Evolutionary conservation across 1,140 invertebrate genomes (phyloP), one percentile per base, ranked within the genome.

Genomic region (Drosophila bocqueti): DNA sequence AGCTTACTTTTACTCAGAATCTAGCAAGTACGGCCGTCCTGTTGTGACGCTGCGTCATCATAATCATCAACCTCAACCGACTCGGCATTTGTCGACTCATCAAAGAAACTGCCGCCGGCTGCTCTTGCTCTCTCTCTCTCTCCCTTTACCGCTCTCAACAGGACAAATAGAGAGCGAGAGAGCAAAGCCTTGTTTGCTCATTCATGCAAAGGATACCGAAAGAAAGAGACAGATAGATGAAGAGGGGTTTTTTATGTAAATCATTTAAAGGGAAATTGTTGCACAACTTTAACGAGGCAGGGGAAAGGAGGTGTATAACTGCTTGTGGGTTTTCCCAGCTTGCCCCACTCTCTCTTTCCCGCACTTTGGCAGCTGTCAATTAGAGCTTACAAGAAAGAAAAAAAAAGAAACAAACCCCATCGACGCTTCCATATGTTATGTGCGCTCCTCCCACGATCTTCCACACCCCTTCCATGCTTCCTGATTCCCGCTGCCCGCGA

Each of bases 191-290:
- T 29, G 29, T 36, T 38, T 52, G 71, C 64, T 62, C 81, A 83
- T 84, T 83, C 81, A 83, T 82, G 75, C 79, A 36, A 75, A 85
- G 82, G 82, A 84, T 84, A 84, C 82, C 71, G 60, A 86, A 82
- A 82, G 64, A 59, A 49, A 58, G 64, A 52, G 57, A 60, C 11
- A 2, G 57, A 55, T 7, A 5, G 58, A 43, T 42, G 13, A 15
- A 38, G 31, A 36, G 36, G 15, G 42, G 34, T 21, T 31, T 69
- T 83, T 55, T 57, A 82, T 89, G 81, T 87, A 87, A 86, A 86
- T 63, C 66, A 67, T 77, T 77, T 85, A 73, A 83, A 83, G 81
- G 42, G 67, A 81, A 85, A 85, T 89, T 89, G 80, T 83, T 89
- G 83, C 83, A 83, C 83, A 89, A 86, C 83, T 83, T 86, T 60